Percentiles rank a stretch among this genome's conserved stretches.
phyloP scores from a whole-genome alignment of 2,888 invertebrate species.

The Exephanes ischioxanthus region DNA sequence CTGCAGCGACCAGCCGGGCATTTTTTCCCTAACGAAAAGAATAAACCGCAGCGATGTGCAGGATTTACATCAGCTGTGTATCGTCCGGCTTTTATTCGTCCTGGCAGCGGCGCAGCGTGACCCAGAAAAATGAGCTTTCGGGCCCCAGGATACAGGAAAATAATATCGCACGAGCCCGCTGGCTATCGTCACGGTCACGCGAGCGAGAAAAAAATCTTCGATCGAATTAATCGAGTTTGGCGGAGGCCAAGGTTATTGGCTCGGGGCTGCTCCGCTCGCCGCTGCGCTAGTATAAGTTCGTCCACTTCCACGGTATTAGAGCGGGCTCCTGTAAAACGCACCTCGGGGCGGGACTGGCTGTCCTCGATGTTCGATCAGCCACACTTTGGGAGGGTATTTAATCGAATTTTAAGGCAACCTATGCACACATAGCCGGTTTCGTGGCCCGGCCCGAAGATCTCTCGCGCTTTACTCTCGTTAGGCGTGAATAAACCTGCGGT shows the following conservation, averaged over 20 bases:
- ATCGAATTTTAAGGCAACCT: conserved; percentile 1
- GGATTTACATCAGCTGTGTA: conserved; percentile 61
- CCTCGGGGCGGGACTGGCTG: conserved; percentile 41
- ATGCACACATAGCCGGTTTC: neutral
- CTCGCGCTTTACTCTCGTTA: conserved; percentile 47
- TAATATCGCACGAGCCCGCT: conserved; percentile 14
- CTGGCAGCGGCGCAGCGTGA: conserved; percentile 55
- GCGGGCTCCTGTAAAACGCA: neutral
- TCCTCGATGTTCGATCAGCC: conserved; percentile 4
- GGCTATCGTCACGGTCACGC: conserved; percentile 33
- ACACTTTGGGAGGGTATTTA: conserved; percentile 8
- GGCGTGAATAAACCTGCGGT: conserved; percentile 37
- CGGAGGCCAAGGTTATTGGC: conserved; percentile 66
- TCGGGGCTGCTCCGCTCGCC: neutral
- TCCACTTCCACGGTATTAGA: neutral
- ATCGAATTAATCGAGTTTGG: conserved; percentile 52
- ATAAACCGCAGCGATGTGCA: conserved; percentile 12
- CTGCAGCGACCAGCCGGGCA: neutral
- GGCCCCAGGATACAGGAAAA: conserved; percentile 21
- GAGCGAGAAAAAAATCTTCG: conserved; percentile 48
- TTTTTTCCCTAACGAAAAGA: neutral
- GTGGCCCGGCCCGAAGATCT: conserved; percentile 14
- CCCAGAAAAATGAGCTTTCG: conserved; percentile 62
- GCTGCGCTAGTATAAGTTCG: neutral
- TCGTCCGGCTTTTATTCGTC: conserved; percentile 36